Percentiles rank a stretch among this genome's conserved stretches.
Evolutionary conservation across 2,797 vertebrate species (phyloP).

Genomic region (Micromesistius poutassou): DNA sequence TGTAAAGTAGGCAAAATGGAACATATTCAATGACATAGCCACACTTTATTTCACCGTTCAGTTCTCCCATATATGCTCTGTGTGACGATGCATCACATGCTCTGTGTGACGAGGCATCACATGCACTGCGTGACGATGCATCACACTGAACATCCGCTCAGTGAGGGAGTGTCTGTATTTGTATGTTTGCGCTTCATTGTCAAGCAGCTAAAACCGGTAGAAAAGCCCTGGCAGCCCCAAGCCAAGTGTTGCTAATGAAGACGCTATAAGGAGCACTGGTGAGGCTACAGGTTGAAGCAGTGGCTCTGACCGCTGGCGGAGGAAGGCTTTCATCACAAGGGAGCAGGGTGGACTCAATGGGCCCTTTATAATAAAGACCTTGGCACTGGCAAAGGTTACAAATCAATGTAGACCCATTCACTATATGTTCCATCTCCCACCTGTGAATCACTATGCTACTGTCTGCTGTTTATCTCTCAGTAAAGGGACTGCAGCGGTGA

Average conservation of each 20-base stretch:
- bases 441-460: not conserved
- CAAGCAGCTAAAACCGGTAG: not conserved
- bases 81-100: no score
- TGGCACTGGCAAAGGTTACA: no score
- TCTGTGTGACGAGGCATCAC: not conserved
- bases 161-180: no score
- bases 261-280: not conserved
- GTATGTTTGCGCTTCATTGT: not conserved
- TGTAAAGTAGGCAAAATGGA: conserved; percentile 41
- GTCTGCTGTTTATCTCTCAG: not conserved
- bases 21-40: not conserved
- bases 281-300: not conserved
- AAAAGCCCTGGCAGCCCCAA: not conserved
- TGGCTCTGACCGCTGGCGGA: not conserved
- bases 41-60: not conserved
- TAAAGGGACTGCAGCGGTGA: not conserved
- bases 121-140: not conserved
- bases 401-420: no score
- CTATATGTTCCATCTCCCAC: no score
- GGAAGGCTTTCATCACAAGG: not conserved
- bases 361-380: no score
- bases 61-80: not conserved
- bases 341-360: no score
- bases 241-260: not conserved
- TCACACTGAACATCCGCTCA: no score